Percentiles rank a stretch among this genome's conserved stretches.
Evolutionary conservation across 2,888 invertebrate species (phyloP).

Genomic region (Eucera pruinosa): DNA sequence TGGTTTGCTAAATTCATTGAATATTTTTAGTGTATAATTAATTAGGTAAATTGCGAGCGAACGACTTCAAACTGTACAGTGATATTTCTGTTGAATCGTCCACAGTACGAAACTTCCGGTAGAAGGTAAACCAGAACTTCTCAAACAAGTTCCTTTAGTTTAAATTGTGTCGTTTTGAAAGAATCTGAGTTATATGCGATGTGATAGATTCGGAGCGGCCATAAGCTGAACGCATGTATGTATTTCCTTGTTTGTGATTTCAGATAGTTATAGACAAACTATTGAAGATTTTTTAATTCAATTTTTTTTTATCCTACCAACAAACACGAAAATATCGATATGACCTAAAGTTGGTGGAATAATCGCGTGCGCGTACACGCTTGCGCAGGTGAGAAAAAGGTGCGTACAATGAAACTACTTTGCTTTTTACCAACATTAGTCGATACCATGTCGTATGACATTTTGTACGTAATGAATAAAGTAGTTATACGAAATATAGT

Average conservation of each 20-base stretch:
- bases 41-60: neutral
- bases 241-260: constrained; percentile 38
- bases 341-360: constrained; percentile 45
- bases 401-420: constrained; percentile 26
- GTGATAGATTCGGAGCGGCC: neutral
- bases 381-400: neutral
- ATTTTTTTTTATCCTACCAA: constrained; percentile 24
- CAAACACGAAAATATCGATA: constrained; percentile 8
- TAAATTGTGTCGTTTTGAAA: constrained; percentile 16
- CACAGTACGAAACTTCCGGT: neutral
- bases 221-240: neutral
- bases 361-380: neutral
- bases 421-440: constrained; percentile 38
- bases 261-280: constrained; percentile 41
- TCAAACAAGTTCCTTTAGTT: constrained; percentile 37
- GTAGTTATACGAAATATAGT: constrained; percentile 45
- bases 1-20: neutral
- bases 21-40: neutral
- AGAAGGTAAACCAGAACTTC: constrained; percentile 1
- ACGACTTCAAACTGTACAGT: neutral
- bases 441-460: constrained; percentile 27
- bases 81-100: constrained; percentile 1
- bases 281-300: constrained; percentile 16
- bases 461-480: constrained; percentile 65
- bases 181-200: constrained; percentile 14